Evolutionary conservation across 2,113 vertebrate species (phyloP).

Genomic region (Malurus elegans): DNA sequence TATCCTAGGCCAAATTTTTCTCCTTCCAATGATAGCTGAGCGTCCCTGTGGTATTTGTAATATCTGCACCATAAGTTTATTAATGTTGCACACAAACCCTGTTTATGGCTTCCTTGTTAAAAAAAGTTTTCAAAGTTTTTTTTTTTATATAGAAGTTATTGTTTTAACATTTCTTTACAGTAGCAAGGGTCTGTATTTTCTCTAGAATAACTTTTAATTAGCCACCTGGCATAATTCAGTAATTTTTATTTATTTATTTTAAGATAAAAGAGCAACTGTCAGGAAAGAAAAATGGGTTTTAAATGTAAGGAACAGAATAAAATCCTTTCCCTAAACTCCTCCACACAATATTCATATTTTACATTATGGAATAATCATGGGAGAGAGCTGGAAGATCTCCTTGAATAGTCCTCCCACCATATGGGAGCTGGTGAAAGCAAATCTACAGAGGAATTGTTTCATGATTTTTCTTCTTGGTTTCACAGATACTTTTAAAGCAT

Average conservation of each 20-base stretch:
- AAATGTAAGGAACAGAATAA: neutral
- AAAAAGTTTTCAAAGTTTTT: neutral
- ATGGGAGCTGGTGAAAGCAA: neutral
- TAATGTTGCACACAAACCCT: neutral
- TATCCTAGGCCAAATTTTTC: neutral
- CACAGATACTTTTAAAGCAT: neutral
- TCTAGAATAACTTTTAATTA: neutral
- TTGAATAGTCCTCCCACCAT: neutral
- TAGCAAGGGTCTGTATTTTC: neutral
- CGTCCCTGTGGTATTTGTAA: neutral
- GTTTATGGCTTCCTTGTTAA: neutral
- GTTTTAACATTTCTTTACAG: neutral
- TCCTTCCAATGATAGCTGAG: neutral
- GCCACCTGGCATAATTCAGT: neutral
- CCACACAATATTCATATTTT: neutral
- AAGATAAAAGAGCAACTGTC: neutral
- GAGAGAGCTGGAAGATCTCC: neutral
- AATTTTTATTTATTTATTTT: neutral
- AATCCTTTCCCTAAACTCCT: neutral
- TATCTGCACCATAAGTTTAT: neutral
- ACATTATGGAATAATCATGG: neutral
- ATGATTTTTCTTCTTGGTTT: neutral
- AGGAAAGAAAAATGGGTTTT: neutral
- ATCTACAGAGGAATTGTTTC: neutral
- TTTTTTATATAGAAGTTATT: neutral